Percentiles rank a stretch among this genome's conserved stretches.
These are phyloP conservation scores for Aquatica leii DNA, from an alignment of 2,888 invertebrate genomes.

Conservation along the genomic window DNA sequence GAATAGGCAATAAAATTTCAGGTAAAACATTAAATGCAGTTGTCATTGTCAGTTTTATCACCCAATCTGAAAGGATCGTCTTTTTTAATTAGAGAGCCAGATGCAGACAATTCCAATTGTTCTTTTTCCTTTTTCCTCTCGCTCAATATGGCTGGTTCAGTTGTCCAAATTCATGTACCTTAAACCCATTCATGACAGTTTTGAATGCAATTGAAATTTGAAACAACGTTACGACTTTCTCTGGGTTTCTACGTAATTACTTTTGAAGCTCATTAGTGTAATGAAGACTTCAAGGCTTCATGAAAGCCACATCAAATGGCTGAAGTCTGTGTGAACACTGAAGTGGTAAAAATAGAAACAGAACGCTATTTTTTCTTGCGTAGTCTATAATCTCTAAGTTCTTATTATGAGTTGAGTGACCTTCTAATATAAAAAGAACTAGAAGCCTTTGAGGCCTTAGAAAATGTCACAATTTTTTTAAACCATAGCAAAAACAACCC, in stretches of 20 bases:
- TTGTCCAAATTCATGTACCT: slow-evolving; percentile 33
- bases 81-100: not conserved
- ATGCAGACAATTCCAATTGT: not conserved
- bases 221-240: not conserved
- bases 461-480: slow-evolving; percentile 42
- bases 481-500: slow-evolving; percentile 45
- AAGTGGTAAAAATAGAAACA: slow-evolving; percentile 38
- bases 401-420: slow-evolving; percentile 44
- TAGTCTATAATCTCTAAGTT: slow-evolving; percentile 32
- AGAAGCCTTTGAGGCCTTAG: too few relatives aligned
- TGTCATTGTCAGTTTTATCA: too few relatives aligned
- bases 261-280: slow-evolving; percentile 1
- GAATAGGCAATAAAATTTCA: too few relatives aligned
- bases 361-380: slow-evolving; percentile 15
- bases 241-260: slow-evolving; percentile 6
- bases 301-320: slow-evolving; percentile 44
- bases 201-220: not conserved
- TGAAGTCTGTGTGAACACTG: slow-evolving; percentile 44
- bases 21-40: too few relatives aligned
- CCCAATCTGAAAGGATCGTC: not conserved
- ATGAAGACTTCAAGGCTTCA: slow-evolving; percentile 3
- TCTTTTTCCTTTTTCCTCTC: not conserved
- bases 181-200: slow-evolving; percentile 40
- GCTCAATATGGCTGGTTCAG: not conserved
- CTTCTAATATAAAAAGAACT: slow-evolving; percentile 46